phyloP scores from a whole-genome alignment of 2,113 vertebrate species.

The Calyptomena viridis region DNA sequence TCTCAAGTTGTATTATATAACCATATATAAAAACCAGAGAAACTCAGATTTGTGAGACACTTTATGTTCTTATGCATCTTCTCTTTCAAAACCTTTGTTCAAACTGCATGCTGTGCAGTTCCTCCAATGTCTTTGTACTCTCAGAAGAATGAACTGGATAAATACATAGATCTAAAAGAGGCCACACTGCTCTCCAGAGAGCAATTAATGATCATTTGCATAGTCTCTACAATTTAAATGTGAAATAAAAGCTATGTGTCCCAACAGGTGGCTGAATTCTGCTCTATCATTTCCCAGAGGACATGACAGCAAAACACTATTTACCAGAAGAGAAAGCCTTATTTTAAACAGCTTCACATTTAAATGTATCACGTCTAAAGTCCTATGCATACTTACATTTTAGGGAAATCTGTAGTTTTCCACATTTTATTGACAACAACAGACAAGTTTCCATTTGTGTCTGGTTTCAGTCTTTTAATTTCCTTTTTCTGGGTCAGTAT shows the following conservation, averaged over 20 bases:
- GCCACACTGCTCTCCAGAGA: conserved; percentile 22
- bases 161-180: conserved; percentile 8
- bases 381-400: neutral
- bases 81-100: neutral
- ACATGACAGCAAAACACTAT: neutral
- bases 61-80: neutral
- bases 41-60: neutral
- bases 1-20: neutral
- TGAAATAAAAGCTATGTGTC: neutral
- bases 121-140: neutral
- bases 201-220: conserved; percentile 45
- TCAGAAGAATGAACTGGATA: neutral
- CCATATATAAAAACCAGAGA: neutral
- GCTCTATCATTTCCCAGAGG: neutral
- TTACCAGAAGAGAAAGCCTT: neutral
- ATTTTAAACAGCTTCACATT: neutral
- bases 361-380: neutral
- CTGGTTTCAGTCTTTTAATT: neutral
- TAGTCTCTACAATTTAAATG: neutral
- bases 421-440: neutral
- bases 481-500: neutral
- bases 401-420: neutral
- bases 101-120: neutral
- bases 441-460: neutral
- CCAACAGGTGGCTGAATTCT: neutral